Evolutionary conservation across 2,113 vertebrate genomes (phyloP), one percentile per base, ranked within the genome.

Genomic region (Proterorhinus semilunaris): DNA sequence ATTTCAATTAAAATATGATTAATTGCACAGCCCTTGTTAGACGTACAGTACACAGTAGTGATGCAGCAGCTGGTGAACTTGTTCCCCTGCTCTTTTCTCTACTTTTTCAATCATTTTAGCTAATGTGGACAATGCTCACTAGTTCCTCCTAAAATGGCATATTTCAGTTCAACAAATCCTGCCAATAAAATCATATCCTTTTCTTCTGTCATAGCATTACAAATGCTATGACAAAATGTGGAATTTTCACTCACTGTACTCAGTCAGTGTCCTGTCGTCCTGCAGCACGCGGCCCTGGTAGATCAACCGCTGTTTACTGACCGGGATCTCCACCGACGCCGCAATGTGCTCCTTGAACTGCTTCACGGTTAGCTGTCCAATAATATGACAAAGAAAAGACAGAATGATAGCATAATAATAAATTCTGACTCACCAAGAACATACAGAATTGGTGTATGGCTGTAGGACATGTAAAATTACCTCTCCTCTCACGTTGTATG

Each of bases 281-380:
- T 95, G 95, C 75, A 95, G 83, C 75, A 95, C 95, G 54, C 94
- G 89, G 10, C 95, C 95, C 86, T 96, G 95, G 65, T 96, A 95
- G 78, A 96, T 95, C 66, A 95, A 93, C 62, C 95, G 90, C 65
- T 96, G 95, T 68, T 95, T 95, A 81, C 95, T 93, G 0, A 92
- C 90, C 0, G 93, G 92, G 68, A 95, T 95, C 70, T 91, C 93
- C 64, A 95, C 95, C 0, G 94, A 91, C 5, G 91, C 71, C 0
- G 94, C 90, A 7, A 96, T 95, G 66, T 95, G 93, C 74, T 95
- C 94, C 76, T 95, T 96, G 83, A 96, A 95, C 74, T 94, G 91
- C 59, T 91, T 95, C 66, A 96, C 94, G 0, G 94, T 95, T 86
- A 95, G 85, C 95, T 96, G 82, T 4, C 27, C 27, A 36, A 36